Base-by-base conservation (phyloP, 2,888 invertebrate species). In the Axea sp. region DNA sequence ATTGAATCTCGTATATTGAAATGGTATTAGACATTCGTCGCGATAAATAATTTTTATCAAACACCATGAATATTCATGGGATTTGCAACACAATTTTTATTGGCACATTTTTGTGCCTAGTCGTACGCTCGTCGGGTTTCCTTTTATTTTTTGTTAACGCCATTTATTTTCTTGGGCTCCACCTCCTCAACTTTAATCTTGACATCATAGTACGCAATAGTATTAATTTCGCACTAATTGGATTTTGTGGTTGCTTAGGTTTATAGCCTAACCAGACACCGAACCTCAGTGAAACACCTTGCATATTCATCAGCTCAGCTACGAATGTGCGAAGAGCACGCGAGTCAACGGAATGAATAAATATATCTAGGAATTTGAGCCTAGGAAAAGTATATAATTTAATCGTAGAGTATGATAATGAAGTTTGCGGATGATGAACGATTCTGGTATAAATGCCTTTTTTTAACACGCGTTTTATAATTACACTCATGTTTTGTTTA, bases 241-340 rank as follows among this genome's bases (percentile, higher is more conserved):
- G 83, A 84, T 85, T 86, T 85, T 85, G 85, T 82, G 84, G 81
- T 81, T 82, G 81, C 81, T 84, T 81, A 82, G 81, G 79, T 84
- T 86, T 85, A 84, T 84, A 81, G 79, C 78, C 79, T 78, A 74
- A 77, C 73, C 74, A 57, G 68, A 69, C 71, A 55, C 76, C 73
- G 68, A 51, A 67, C 62, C 60, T 74, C 72, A 73, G 64, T 53
- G 51, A 60, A 77, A 49, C 73, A 41, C 37, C 73, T 78, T 83
- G 83, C 83, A 84, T 85, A 84, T 83, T 85, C 81, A 84, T 85
- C 78, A 81, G 77, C 6, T 49, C 35, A 8, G 17, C 33, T 6
- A 53, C 51, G 64, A 39, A 59, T 59, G 64, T 64, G 64, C 43
- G 43, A 39, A 41, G 60, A 60, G 30, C 68, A 43, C 68, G 68